phyloP scores from a whole-genome alignment of 2,888 invertebrate species.

The Heliconius ismenius region DNA sequence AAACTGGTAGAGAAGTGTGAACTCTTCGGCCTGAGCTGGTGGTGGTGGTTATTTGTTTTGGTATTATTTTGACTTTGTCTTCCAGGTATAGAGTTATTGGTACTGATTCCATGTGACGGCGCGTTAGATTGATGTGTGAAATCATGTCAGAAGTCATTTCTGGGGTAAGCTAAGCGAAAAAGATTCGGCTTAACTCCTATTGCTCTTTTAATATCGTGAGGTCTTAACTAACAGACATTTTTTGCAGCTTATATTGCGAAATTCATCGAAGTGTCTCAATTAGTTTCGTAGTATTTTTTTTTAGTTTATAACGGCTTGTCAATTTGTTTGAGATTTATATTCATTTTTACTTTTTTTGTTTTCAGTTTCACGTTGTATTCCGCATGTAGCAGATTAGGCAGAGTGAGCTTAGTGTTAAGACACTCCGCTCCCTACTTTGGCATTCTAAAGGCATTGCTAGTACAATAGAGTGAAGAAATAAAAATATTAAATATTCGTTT shows the following conservation, averaged over 20 bases:
- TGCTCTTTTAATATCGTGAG: slow-evolving; percentile 2
- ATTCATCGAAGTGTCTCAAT: not conserved
- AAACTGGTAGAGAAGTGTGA: slow-evolving; percentile 47
- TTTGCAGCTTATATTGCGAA: not conserved
- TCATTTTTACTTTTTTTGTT: not conserved
- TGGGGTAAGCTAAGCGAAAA: slow-evolving; percentile 1
- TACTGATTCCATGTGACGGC: slow-evolving; percentile 9
- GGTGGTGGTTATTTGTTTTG: slow-evolving; percentile 32
- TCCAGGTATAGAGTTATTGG: slow-evolving; percentile 17
- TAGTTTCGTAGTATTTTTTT: not conserved
- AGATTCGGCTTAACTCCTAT: not conserved
- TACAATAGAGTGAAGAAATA: no score
- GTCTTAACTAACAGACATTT: not conserved
- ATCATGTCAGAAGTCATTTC: slow-evolving; percentile 4
- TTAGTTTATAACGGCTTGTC: not conserved
- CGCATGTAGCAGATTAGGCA: no score
- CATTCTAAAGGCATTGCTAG: no score
- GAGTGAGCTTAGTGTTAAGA: no score
- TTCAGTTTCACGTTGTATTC: no score
- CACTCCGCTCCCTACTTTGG: no score
- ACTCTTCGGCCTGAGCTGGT: slow-evolving; percentile 42
- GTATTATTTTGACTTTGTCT: slow-evolving; percentile 34
- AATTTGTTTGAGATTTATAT: not conserved
- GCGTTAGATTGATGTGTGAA: slow-evolving; percentile 15
- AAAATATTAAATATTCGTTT: no score